phyloP scores from a whole-genome alignment of 1,140 invertebrate genomes.

The Arctopsyche grandis region DNA sequence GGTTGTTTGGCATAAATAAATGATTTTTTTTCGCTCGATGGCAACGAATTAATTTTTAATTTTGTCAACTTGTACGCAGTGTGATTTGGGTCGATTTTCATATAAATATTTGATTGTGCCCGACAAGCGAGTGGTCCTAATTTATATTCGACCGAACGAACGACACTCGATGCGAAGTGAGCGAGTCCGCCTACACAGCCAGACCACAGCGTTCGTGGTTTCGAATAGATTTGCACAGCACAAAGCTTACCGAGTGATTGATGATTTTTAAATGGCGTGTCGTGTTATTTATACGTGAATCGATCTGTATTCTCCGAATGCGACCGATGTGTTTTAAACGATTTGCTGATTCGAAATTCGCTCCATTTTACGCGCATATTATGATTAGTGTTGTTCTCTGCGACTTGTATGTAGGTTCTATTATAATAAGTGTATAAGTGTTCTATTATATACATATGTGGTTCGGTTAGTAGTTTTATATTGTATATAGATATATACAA shows the following conservation, averaged over 20 bases:
- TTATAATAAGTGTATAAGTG: no score
- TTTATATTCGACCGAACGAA: slow-evolving; percentile 10
- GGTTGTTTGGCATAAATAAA: neutral
- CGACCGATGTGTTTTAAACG: no score
- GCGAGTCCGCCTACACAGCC: neutral
- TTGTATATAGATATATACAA: no score
- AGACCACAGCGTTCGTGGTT: neutral
- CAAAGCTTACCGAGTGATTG: slow-evolving; percentile 5
- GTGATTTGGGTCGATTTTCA: neutral
- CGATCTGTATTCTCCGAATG: neutral
- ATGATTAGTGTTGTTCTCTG: no score
- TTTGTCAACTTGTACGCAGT: neutral
- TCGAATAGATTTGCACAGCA: neutral
- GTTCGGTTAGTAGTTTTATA: no score
- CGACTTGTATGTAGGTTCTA: no score
- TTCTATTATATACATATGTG: no score
- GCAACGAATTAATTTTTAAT: neutral
- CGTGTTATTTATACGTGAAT: neutral
- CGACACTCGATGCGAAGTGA: neutral
- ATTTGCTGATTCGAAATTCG: no score
- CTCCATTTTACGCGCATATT: no score
- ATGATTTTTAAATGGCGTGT: slow-evolving; percentile 11
- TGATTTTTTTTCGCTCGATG: neutral
- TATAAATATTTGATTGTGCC: slow-evolving; percentile 9
- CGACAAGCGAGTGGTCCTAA: neutral